Evolutionary conservation across 2,797 vertebrate species (phyloP), one percentile per base, ranked within the genome.

Genomic region (Lophura swinhoii): DNA sequence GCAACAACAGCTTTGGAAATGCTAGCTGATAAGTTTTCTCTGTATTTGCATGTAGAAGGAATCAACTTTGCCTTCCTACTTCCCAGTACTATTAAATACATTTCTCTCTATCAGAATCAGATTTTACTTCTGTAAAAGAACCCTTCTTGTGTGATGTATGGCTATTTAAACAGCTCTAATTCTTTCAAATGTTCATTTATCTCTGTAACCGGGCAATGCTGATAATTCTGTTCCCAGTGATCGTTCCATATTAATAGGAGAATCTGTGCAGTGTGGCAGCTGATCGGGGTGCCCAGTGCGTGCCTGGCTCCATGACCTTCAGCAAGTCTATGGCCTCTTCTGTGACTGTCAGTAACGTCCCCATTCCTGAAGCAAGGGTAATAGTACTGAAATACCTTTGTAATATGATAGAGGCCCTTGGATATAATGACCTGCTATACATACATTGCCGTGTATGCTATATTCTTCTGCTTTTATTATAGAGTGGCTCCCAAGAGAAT

Each of bases 1-100:
- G 88, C 88, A 96, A 48, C 69, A 86, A 28, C 74, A 79, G 74
- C 89, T 93, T 88, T 90, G 74, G 76, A 88, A 95, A 90, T 73
- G 60, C 56, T 86, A 72, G 68, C 80, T 93, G 91, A n/a, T 86
- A 82, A 86, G 37, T 91, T 93, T 94, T 78, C 53, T 58, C 41
- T 64, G 49, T 39, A 89, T 94, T 88, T 93, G 85, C 80, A 91
- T 79, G 58, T 70, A 71, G 92, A 92, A 95, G 53, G 53, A 46
- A 56, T 88, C 31, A 56, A 6, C 68, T 64, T 58, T 72, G 49
- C 78, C 70, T 86, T 81, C 59, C 41, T 15, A 4, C 43, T 91
- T 93, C 8, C 33, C 44, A 18, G 53, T 1, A 10, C 71, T 62
- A 92, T 88, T 60, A 84, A 93, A 86, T 46, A 39, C 12, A 16